Percentiles rank a stretch among this genome's conserved stretches.
Evolutionary conservation across 2,113 vertebrate genomes (phyloP).

Genomic region (Fukomys damarensis): DNA sequence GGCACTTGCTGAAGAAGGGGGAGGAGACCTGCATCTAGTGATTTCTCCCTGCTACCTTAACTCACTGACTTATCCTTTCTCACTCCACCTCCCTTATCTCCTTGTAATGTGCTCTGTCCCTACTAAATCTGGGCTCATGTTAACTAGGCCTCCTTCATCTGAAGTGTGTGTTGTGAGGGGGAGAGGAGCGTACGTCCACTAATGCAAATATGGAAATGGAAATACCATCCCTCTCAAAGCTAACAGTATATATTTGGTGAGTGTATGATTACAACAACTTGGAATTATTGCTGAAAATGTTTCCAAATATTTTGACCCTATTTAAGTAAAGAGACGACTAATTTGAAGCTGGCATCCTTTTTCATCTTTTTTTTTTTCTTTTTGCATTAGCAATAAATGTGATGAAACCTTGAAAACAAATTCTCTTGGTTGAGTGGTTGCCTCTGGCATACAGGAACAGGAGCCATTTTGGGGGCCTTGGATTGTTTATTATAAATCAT

Average conservation of each 20-base stretch:
- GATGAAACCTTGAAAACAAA: constrained; percentile 34
- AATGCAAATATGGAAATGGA: not conserved
- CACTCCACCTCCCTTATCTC: not conserved
- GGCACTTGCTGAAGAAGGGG: not conserved
- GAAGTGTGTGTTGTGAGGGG: not conserved
- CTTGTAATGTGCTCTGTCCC: not conserved
- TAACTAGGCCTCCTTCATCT: not conserved
- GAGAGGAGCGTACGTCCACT: not conserved
- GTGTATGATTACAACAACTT: not conserved
- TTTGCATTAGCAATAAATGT: constrained; percentile 42
- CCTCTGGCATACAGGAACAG: too few species aligned
- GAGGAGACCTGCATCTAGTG: not conserved
- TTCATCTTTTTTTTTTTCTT: not conserved
- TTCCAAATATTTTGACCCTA: constrained; percentile 68
- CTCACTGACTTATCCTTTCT: constrained; percentile 56
- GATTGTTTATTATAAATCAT: not conserved
- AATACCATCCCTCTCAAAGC: not conserved
- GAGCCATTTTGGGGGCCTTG: not conserved
- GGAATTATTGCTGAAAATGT: constrained; percentile 19
- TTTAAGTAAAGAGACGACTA: constrained; percentile 74
- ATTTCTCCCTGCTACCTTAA: not conserved
- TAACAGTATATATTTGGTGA: constrained; percentile 47
- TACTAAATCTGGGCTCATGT: not conserved
- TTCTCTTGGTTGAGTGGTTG: not conserved
- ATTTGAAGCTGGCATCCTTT: constrained; percentile 51